Percentiles rank a stretch among this genome's conserved stretches.
Evolutionary conservation across 2,888 invertebrate genomes (phyloP).

Genomic region (Lycaena phlaeas): DNA sequence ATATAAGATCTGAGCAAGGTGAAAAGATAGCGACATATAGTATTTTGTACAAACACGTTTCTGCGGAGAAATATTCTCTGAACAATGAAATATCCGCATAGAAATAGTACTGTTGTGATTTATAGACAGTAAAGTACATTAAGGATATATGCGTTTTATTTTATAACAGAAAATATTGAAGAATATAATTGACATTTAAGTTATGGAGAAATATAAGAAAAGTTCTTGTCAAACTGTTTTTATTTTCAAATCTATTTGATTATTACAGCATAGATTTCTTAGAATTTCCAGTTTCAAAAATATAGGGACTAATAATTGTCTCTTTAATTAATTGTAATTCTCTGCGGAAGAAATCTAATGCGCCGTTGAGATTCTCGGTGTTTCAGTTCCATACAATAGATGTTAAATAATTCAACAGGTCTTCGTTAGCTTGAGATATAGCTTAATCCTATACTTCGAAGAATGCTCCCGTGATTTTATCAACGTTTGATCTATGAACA

Average conservation of each 20-base stretch:
- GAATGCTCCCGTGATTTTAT: not conserved
- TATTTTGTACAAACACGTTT: not conserved
- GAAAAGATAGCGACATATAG: constrained; percentile 1
- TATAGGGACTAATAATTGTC: too few relatives aligned
- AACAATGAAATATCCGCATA: too few relatives aligned
- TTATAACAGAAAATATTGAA: too few relatives aligned
- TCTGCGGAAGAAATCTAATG: not conserved
- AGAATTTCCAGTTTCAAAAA: too few relatives aligned
- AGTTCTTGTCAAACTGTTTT: not conserved
- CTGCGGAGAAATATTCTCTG: not conserved
- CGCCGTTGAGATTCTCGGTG: not conserved
- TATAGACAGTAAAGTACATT: too few relatives aligned
- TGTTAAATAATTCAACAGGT: not conserved
- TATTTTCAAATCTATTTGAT: too few relatives aligned
- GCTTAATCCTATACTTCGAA: not conserved
- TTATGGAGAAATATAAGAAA: too few relatives aligned
- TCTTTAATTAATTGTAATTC: not conserved
- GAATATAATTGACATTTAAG: too few relatives aligned
- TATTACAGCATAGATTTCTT: too few relatives aligned
- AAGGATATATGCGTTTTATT: too few relatives aligned
- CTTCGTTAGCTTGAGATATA: constrained; percentile 4
- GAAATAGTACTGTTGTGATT: too few relatives aligned
- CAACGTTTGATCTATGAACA: not conserved
- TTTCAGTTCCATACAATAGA: not conserved
- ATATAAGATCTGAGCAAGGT: constrained; percentile 14